Conservation (phyloP, 2,797 vertebrate species). For the Taenioides sp. region DNA sequence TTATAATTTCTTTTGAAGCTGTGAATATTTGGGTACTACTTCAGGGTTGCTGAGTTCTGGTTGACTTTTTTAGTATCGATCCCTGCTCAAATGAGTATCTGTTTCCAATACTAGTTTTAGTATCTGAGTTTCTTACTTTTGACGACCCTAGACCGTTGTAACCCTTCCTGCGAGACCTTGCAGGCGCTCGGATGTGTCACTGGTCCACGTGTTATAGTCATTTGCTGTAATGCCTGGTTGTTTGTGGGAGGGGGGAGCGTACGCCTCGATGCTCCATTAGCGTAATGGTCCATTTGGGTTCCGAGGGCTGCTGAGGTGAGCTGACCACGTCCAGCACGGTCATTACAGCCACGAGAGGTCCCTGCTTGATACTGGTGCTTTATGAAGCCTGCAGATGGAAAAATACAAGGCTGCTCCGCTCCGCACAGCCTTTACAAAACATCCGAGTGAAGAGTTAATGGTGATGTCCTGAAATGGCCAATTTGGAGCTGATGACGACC, state of each 20-base stretch:
- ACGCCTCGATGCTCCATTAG: constrained; percentile 3
- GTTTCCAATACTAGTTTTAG: too few species aligned
- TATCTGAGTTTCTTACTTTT: too few species aligned
- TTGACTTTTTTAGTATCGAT: too few species aligned
- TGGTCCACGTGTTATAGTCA: background rate
- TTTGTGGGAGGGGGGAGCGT: constrained; percentile 4
- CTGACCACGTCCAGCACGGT: constrained; percentile 2
- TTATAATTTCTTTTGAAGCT: too few species aligned
- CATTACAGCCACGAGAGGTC: background rate
- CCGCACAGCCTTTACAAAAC: background rate
- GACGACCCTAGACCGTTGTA: background rate
- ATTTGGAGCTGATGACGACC: background rate
- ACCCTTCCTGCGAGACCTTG: background rate
- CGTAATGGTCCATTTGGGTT: constrained; percentile 11
- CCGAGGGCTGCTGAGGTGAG: constrained; percentile 4
- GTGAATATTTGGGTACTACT: too few species aligned
- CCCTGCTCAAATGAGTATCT: too few species aligned
- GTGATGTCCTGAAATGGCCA: background rate
- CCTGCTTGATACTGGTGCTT: constrained; percentile 8
- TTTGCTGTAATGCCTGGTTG: background rate
- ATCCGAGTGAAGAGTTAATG: background rate
- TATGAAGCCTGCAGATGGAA: constrained; percentile 9
- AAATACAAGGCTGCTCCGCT: background rate
- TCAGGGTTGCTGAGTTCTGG: too few species aligned
- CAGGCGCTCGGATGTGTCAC: background rate